Percentiles rank a stretch among this genome's conserved stretches.
Conservation (phyloP, 2,113 vertebrate species). For the Rattus rattus region DNA sequence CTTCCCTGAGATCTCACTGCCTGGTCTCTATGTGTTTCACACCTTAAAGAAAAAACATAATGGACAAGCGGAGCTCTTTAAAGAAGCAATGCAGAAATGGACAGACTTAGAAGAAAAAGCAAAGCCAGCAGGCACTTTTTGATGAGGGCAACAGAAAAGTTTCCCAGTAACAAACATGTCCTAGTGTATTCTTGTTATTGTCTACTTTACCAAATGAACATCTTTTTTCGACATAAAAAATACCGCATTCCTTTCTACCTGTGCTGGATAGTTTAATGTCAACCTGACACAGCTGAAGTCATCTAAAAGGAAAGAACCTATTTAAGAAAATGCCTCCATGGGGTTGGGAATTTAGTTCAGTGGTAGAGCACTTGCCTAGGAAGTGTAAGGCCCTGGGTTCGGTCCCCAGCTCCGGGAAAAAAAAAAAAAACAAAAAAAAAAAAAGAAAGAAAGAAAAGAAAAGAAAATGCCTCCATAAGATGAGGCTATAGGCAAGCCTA, state of each 20-base stretch:
- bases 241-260: constrained; percentile 6
- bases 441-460: no score
- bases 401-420: no score
- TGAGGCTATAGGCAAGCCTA: neutral
- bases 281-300: neutral
- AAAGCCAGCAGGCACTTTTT: constrained; percentile 4
- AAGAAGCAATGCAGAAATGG: neutral
- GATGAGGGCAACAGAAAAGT: constrained; percentile 1
- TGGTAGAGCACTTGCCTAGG: no score
- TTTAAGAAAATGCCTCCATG: neutral
- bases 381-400: no score
- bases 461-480: neutral
- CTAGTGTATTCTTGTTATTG: constrained; percentile 33
- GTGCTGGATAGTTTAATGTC: neutral
- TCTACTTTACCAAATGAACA: constrained; percentile 34
- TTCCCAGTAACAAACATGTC: constrained; percentile 12
- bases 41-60: constrained; percentile 23
- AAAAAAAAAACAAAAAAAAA: no score
- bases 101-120: constrained; percentile 32
- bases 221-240: constrained; percentile 34
- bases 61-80: neutral
- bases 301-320: neutral
- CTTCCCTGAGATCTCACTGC: neutral
- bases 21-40: neutral
- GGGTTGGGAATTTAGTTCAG: no score